Evolutionary conservation across 2,888 invertebrate species (phyloP), one percentile per base, ranked within the genome.

Genomic region (Chloroclysta siterata): DNA sequence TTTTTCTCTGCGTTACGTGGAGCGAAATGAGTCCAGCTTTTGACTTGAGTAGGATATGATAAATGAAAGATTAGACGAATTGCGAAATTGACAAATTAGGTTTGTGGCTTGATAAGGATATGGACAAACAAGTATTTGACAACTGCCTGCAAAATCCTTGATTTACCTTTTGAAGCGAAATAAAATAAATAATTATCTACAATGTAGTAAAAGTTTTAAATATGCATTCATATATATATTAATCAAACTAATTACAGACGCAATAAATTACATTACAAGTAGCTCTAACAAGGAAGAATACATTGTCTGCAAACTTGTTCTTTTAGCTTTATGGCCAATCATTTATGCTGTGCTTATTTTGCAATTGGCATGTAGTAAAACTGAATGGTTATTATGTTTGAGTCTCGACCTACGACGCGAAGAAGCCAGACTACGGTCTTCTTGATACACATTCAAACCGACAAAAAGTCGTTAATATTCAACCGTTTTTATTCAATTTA

Each of bases 291-390:
- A 69, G 65, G 66, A 76, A 71, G 66, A 63, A 77, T 85, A 89
- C 90, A 87, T 79, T 86, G 88, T 88, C 76, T 63, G 61, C 17
- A 50, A 53, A 54, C 63, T 51, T 63, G 55, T 63, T 64, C 67
- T 17, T 62, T 57, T 46, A 47, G 29, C 54, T 89, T 90, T 89
- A 89, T 81, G 78, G 79, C 81, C 86, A 87, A 84, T 88, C 83
- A 87, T 88, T 89, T 86, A 87, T 84, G 78, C 77, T 73, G 69
- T 71, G 78, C 81, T 79, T 76, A 85, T 89, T 88, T 88, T 85
- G 87, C 80, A 89, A 88, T 88, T 81, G 81, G 80, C 74, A 76
- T 69, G 81, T 81, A 87, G 88, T 89, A 89, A 89, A 90, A 86
- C 76, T 81, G 78, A 77, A 83, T 53, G 29, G 62, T 86, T 86